Base-by-base conservation (phyloP, 2,113 vertebrate genomes). In the Scytalopus superciliaris region DNA sequence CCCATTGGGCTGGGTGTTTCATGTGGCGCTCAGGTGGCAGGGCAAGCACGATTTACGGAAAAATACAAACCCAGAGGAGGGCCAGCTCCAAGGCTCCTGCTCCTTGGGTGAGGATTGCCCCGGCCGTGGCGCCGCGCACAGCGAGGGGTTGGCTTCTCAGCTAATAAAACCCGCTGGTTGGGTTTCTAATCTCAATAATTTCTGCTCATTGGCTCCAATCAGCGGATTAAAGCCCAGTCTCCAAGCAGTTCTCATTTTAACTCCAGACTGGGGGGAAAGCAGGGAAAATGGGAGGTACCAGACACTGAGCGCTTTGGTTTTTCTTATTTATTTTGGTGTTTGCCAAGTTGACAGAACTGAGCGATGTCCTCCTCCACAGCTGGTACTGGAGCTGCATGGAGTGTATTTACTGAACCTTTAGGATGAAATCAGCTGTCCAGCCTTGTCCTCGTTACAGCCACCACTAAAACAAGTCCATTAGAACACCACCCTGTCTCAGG, bases 191-290 rank as follows among this genome's bases (percentile, higher is more conserved):
- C 94, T 92, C n/a, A 3, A 90, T 92, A 49, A 94, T 94, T 96
- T 92, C 92, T 93, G 93, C 92, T 94, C 93, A 95, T 94, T 96
- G 96, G 96, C 86, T 95, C 73, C 90, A 81, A 92, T 86, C 90
- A 89, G 90, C 2, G 1, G 93, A 95, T 93, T 90, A 89, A 87
- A 85, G 75, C 78, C 81, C 86, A 50, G 90, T 92, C 92, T 90
- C 92, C 2, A 35, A 93, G 89, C 84, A 90, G 87, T 90, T 93
- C 53, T 63, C 67, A 60, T 89, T 94, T 95, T 87, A 95, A 91
- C 72, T 95, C 77, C 24, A 47, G 80, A 45, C 80, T 79, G 88
- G 88, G 64, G 83, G 88, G 66, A 56, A 80, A 64, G 68, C 2
- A 37, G 56, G 91, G 84, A 62, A 85, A 87, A 92, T 31, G 68